Evolutionary conservation across 2,113 vertebrate genomes (phyloP), one percentile per base, ranked within the genome.

Genomic region (Sylvietta virens): DNA sequence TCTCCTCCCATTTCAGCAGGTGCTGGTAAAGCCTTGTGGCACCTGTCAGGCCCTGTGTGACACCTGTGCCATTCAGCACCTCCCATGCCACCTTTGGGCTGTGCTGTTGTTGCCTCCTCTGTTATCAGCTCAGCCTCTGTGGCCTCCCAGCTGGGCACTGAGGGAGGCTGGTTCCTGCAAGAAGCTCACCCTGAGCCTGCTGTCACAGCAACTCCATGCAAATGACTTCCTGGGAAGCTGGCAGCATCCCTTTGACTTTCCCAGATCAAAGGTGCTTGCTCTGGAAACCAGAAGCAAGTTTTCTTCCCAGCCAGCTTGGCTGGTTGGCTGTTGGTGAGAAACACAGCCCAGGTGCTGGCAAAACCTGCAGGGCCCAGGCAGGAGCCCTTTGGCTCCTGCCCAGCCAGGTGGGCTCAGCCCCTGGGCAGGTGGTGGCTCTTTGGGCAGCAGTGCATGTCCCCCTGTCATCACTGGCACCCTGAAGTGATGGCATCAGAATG

Each of bases 401-500:
- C 30, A 42, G 69, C 16, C 21, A 15, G 1, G 1, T 1, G 0
- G 2, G 30, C 14, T 50, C 40, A 37, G 66, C 17, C 45, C 2
- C 1, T 15, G 47, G 53, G 45, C 66, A 74, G 33, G 39, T 71
- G 71, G 15, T 1, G 11, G 33, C 47, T 64, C 8, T 23, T 19
- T 28, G 72, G 61, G 51, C 47, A 70, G 50, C 5, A 70, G 57
- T 13, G 4, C 24, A 6, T 27, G 56, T 66, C 40, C 56, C 67
- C 40, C 13, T 35, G 42, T 30, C 67, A 40, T 3, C 27, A 8
- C 67, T 66, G 48, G 58, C 53, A 48, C 45, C 39, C 58, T 58
- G 47, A 84, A 48, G 73, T 13, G 62, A 69, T 81, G 82, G 48
- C 78, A 76, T 13, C 62, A 37, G 22, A 62, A 58, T 40, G 54